These are phyloP conservation scores for Porites cylindrica DNA, from an alignment of 92 coral and sea anemone species.

Conservation along the genomic window DNA sequence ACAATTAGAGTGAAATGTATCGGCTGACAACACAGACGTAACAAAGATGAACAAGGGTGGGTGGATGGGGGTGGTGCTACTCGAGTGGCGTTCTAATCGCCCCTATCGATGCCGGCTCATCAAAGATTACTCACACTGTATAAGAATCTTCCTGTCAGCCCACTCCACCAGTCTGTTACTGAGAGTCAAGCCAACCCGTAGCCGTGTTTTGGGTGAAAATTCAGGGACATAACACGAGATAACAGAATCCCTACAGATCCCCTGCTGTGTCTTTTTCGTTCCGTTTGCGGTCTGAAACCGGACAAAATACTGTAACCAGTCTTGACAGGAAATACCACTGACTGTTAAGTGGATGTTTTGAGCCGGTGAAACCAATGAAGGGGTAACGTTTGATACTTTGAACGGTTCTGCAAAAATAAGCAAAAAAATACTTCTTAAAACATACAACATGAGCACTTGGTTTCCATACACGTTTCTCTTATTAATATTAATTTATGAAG, in stretches of 20 bases:
- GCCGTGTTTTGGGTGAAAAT: conserved; percentile 65
- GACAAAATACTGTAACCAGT: conserved; percentile 73
- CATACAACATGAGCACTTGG: too few species aligned
- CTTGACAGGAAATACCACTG: conserved; percentile 72
- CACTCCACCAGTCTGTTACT: conserved; percentile 79
- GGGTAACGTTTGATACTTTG: conserved; percentile 64
- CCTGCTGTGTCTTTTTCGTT: conserved; percentile 68
- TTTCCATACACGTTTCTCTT: too few species aligned
- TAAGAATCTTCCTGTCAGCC: conserved; percentile 58
- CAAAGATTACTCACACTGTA: conserved; percentile 58
- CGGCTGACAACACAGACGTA: too few species aligned
- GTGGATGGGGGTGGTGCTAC: background rate
- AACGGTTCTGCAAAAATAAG: conserved; percentile 51
- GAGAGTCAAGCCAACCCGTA: conserved; percentile 78
- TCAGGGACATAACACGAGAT: conserved; percentile 67
- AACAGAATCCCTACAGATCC: conserved; percentile 65
- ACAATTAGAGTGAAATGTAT: too few species aligned
- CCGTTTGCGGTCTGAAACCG: conserved; percentile 72
- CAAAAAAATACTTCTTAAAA: background rate
- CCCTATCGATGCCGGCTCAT: background rate
- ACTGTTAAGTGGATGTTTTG: conserved; percentile 42
- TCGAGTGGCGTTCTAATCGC: background rate
- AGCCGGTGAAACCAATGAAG: conserved; percentile 48
- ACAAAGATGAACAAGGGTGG: too few species aligned
- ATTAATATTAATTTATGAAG: too few species aligned